Evolutionary conservation across 2,797 vertebrate species (phyloP).

Genomic region (Oreonectes daqikongensis): DNA sequence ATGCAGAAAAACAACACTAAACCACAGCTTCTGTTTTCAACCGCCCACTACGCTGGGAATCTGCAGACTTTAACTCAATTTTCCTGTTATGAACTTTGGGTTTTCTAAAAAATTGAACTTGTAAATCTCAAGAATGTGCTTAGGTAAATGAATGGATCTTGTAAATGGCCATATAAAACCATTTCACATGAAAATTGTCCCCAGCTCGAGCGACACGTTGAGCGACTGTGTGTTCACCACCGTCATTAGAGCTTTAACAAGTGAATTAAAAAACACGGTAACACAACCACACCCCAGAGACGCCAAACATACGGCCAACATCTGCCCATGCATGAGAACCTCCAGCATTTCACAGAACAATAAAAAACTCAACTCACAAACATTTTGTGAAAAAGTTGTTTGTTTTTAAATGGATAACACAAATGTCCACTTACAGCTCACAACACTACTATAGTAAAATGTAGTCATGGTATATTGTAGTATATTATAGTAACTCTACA

Average conservation of each 20-base stretch:
- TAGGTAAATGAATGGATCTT: constrained; percentile 58
- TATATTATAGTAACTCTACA: too few relatives aligned
- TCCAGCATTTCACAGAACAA: neutral
- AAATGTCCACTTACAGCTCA: neutral
- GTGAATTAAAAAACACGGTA: constrained; percentile 54
- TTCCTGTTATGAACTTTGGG: constrained; percentile 63
- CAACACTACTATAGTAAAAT: too few relatives aligned
- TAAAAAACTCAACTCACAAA: neutral
- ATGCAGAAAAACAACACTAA: constrained; percentile 77
- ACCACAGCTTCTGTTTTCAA: constrained; percentile 73
- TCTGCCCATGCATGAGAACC: constrained; percentile 31
- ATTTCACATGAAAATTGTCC: constrained; percentile 50
- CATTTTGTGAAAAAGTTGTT: neutral
- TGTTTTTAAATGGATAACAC: neutral
- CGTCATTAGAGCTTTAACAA: constrained; percentile 59
- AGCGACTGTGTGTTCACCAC: constrained; percentile 38
- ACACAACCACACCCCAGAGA: constrained; percentile 53
- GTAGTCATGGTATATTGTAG: too few relatives aligned
- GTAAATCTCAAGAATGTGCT: constrained; percentile 62
- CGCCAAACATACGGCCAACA: constrained; percentile 49
- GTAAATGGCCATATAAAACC: constrained; percentile 54
- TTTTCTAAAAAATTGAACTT: constrained; percentile 56
- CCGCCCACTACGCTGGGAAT: constrained; percentile 56
- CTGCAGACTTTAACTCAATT: constrained; percentile 56
- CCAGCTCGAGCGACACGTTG: constrained; percentile 38